These are phyloP conservation scores for Hycleus phaleratus DNA, from an alignment of 1,140 invertebrate genomes.

Conservation along the genomic window DNA sequence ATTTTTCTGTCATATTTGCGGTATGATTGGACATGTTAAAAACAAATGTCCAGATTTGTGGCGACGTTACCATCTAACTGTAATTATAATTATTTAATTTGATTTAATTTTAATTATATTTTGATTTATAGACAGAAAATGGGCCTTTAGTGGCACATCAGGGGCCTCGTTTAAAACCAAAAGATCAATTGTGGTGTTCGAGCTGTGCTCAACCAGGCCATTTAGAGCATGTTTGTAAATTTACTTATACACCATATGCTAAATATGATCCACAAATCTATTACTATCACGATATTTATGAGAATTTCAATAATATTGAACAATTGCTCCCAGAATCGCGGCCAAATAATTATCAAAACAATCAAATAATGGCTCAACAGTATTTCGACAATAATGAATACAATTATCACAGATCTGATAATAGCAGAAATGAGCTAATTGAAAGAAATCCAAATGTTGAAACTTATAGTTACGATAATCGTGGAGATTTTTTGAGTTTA, in stretches of 20 bases:
- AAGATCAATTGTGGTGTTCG: slow-evolving; percentile 48
- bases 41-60: slow-evolving; percentile 58
- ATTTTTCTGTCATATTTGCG: slow-evolving; percentile 50
- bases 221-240: slow-evolving; percentile 46
- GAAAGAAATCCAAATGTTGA: too few species aligned
- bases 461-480: too few species aligned
- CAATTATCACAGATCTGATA: too few species aligned
- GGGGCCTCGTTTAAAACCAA: slow-evolving; percentile 32
- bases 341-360: too few species aligned
- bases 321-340: too few species aligned
- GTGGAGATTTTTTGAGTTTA: too few species aligned
- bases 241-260: slow-evolving; percentile 25
- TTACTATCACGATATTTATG: slow-evolving; percentile 21
- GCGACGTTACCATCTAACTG: slow-evolving; percentile 60
- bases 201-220: slow-evolving; percentile 56
- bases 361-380: too few species aligned
- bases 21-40: slow-evolving; percentile 49
- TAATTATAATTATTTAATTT: slow-evolving; percentile 38
- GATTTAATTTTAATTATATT: slow-evolving; percentile 5
- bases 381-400: too few species aligned
- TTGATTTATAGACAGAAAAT: slow-evolving; percentile 37
- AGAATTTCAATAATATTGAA: neutral
- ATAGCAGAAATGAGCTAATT: too few species aligned
- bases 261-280: slow-evolving; percentile 22
- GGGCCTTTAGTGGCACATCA: slow-evolving; percentile 35